phyloP scores from a whole-genome alignment of 2,113 vertebrate genomes.

The Pogona vitticeps region DNA sequence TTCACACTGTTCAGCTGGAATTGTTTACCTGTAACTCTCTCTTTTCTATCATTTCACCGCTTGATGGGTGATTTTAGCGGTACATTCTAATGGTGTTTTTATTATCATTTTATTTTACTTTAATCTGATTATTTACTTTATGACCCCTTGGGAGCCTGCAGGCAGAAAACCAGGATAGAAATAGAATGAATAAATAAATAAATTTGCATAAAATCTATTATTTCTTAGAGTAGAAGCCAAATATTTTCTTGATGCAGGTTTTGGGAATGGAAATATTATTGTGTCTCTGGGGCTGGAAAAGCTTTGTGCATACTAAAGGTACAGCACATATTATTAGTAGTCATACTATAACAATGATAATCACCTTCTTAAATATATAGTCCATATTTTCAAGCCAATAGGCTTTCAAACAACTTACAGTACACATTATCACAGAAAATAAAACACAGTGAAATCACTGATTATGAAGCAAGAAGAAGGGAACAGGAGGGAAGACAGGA shows the following conservation, averaged over 20 bases:
- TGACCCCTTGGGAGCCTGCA: neutral
- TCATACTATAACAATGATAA: neutral
- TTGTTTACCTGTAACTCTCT: neutral
- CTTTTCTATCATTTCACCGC: neutral
- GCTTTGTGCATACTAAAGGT: neutral
- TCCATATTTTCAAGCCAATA: neutral
- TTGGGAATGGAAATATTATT: neutral
- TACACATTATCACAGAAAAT: neutral
- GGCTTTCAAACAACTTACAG: neutral
- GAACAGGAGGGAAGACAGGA: neutral
- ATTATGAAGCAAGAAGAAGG: neutral
- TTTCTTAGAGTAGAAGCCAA: neutral
- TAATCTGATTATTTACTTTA: conserved; percentile 1
- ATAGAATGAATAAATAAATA: neutral
- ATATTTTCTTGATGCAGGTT: neutral
- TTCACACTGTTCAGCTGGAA: neutral
- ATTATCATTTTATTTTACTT: neutral
- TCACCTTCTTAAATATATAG: neutral
- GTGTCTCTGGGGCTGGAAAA: neutral
- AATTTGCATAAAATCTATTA: conserved; percentile 8
- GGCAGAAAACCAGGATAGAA: neutral
- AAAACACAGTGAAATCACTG: neutral
- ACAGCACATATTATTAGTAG: neutral
- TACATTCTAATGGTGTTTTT: conserved; percentile 8
- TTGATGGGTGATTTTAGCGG: neutral